Evolutionary conservation across 64 coral and sea anemone species (phyloP).

Genomic region (Acropora yongei): DNA sequence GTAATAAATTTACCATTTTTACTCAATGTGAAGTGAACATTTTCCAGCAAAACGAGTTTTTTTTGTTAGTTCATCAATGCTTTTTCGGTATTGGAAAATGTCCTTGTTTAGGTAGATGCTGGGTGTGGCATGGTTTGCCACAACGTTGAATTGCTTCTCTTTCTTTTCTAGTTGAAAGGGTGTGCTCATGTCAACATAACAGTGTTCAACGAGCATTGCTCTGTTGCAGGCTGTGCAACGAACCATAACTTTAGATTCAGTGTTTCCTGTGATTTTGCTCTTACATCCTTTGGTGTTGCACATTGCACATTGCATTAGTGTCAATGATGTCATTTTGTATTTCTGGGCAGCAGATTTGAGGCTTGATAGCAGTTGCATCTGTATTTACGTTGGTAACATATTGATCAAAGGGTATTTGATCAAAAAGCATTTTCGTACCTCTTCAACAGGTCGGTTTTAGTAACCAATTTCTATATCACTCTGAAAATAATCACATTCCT

Average conservation of each 20-base stretch:
- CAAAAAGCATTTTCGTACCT: neutral
- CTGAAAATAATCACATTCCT: too few relatives aligned
- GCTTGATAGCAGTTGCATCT: conserved; percentile 15
- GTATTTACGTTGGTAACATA: conserved; percentile 30
- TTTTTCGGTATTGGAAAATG: conserved; percentile 38
- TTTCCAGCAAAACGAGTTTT: conserved; percentile 33
- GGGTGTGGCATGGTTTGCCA: conserved; percentile 30
- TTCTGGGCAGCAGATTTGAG: conserved; percentile 57
- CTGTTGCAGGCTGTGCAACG: conserved; percentile 56
- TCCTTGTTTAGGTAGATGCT: conserved; percentile 33
- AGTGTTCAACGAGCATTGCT: conserved; percentile 49
- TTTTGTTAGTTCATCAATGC: conserved; percentile 26
- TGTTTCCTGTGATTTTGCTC: conserved; percentile 40
- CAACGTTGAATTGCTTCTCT: conserved; percentile 48
- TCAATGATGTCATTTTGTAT: conserved; percentile 54
- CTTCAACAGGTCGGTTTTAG: neutral
- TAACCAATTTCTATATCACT: neutral
- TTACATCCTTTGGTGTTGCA: conserved; percentile 45
- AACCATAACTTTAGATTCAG: conserved; percentile 27
- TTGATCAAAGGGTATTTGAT: conserved; percentile 20
- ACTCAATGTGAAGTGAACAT: conserved; percentile 34
- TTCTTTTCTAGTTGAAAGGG: conserved; percentile 61
- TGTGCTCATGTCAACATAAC: conserved; percentile 47
- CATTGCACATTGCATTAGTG: conserved; percentile 45
- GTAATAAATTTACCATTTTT: conserved; percentile 35